Base-by-base conservation (phyloP, 92 coral and sea anemone genomes). In the Isaurus tuberculatus region DNA sequence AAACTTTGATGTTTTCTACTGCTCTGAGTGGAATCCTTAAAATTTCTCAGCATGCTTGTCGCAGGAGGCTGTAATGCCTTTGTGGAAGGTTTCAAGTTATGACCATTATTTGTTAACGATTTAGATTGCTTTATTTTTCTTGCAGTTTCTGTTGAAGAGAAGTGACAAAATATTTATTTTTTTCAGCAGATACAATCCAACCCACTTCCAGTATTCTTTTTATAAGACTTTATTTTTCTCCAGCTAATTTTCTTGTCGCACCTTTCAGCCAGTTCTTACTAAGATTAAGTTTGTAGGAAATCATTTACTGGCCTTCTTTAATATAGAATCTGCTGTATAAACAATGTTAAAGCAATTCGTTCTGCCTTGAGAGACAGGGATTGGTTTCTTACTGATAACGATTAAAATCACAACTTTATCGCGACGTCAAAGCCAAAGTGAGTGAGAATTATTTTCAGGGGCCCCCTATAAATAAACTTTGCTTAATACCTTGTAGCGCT, bases 401-500 rank as follows among this genome's bases (percentile, higher is more conserved):
- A 27, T 19, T 42, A 80, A 2, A 6, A 34, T 3, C 9, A 19
- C 48, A 13, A 69, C 66, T 2, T 23, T 22, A 51, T 15, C 2
- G n/a, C 5, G 19, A 7, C 8, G 23, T 13, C 16, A 63, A 1
- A 29, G 36, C 15, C 33, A 9, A 26, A 63, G 10, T 25, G 34
- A 63, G 26, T 11, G 40, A 8, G 0, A 58, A 27, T 23, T 77
- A 20, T n/a, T n/a, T n/a, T n/a, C n/a, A n/a, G n/a, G n/a, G n/a
- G n/a, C n/a, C n/a, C n/a, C n/a, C 25, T 77, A 31, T 36, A 22
- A n/a, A 11, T 48, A 40, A 2, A 40, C 16, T 14, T 2, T 49
- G 44, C 8, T 23, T 23, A 72, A 37, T 48, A 88, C 91, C 84
- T 8, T 70, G 58, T 61, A 70, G 44, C 2, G 75, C 72, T 29